Base-by-base conservation (phyloP, 2,113 vertebrate genomes). In the Notiomystis cincta region DNA sequence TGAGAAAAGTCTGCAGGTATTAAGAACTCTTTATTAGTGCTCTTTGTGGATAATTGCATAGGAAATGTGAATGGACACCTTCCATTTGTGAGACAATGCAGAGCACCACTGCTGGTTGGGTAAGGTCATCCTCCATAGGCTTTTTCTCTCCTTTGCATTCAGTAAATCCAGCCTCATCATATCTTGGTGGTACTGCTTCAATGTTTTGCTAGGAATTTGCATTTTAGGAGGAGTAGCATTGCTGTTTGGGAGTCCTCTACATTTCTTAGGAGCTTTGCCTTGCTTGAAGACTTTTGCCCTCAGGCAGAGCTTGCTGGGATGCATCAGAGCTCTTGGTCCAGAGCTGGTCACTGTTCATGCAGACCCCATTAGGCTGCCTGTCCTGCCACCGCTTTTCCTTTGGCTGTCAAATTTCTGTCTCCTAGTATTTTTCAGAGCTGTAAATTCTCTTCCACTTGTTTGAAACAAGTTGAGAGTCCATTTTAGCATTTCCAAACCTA, bases 311-410 rank as follows among this genome's bases (percentile, higher is more conserved):
- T 35, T 14, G 17, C 23, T 23, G 47, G 37, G 42, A 19, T 1
- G 9, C 25, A 54, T 40, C 40, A 33, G 20, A 9, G 24, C 53
- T 72, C 42, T 7, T 2, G 13, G 15, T 54, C 44, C 24, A 15
- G 10, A 65, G 35, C 50, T 5, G 45, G 35, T 37, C 42, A 3
- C 10, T 27, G 15, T 58, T 37, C 12, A 40, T 3, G 2, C 5
- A 50, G 66, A 71, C 12, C 6, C 6, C 0, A 0, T 1, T 0
- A 3, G 8, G n/a, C 60, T 65, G 37, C 1, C 1, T 24, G 30
- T 72, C 31, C 33, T 25, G 10, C 7, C 5, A 8, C 30, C 2
- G 4, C 28, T 13, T 37, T 17, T 66, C 23, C 53, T 87, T 50
- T 4, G 23, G 14, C 33, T 70, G 25, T 35, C 69, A 20, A 51